Conservation (phyloP, 1,140 invertebrate species). For the Caenorhabditis inopinata region DNA sequence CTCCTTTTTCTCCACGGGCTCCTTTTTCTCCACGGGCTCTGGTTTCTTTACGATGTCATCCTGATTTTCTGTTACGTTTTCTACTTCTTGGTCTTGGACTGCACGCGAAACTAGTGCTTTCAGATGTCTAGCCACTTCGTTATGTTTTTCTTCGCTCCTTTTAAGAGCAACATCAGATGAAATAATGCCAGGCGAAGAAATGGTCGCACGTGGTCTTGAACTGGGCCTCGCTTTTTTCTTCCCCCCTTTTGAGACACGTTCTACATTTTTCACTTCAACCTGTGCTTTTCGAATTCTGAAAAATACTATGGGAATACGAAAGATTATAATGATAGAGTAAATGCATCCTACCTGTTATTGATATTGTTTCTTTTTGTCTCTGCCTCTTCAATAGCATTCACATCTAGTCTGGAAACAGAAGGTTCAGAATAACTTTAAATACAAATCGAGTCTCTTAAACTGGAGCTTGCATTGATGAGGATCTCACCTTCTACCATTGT, state of each 20-base stretch:
- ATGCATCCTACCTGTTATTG: not conserved
- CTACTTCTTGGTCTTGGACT: not conserved
- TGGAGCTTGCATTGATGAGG: too few species aligned
- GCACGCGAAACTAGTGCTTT: not conserved
- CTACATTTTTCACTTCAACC: not conserved
- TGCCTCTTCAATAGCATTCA: not conserved
- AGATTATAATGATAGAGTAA: too few species aligned
- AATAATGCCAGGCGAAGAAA: not conserved
- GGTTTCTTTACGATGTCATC: too few species aligned
- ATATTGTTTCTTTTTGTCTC: not conserved
- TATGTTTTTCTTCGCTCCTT: too few species aligned
- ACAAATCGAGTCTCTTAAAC: too few species aligned
- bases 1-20: too few species aligned
- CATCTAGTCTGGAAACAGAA: not conserved
- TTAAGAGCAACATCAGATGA: not conserved
- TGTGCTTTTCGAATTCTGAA: not conserved
- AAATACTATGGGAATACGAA: not conserved
- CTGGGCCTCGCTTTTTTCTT: too few species aligned
- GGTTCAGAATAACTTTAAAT: not conserved
- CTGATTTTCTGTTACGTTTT: not conserved
- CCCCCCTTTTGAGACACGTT: too few species aligned
- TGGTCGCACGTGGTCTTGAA: too few species aligned
- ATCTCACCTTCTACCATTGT: not conserved
- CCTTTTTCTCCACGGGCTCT: too few species aligned
- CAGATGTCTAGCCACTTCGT: not conserved